Conservation (phyloP, 2,797 vertebrate species). For the Perdix hodgsoniae region DNA sequence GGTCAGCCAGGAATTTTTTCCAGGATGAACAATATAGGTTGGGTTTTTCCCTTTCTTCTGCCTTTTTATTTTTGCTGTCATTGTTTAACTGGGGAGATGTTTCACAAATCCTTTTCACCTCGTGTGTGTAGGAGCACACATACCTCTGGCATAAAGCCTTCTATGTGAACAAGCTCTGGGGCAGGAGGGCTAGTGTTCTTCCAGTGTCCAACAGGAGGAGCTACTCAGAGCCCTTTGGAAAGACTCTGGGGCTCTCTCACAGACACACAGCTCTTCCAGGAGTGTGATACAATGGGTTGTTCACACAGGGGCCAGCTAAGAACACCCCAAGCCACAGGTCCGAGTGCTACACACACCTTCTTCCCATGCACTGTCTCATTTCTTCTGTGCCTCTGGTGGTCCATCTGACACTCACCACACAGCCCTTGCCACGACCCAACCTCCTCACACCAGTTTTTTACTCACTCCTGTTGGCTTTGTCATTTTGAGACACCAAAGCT, state of each 20-base stretch:
- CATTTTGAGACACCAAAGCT: conserved; percentile 21
- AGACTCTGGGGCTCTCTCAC: neutral
- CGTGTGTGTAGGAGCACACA: neutral
- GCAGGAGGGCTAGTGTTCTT: neutral
- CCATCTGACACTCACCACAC: neutral
- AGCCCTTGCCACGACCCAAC: neutral
- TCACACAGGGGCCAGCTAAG: rapidly evolving
- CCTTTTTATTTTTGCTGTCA: neutral
- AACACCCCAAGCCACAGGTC: neutral
- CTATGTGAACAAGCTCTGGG: neutral
- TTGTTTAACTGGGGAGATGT: neutral
- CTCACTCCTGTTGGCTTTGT: neutral
- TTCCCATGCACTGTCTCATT: neutral
- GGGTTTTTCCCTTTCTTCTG: neutral
- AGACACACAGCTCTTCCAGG: neutral
- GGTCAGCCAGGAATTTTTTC: no score
- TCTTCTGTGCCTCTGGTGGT: neutral
- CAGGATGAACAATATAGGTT: no score
- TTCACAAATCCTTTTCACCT: neutral
- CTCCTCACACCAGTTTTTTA: neutral
- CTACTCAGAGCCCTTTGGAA: neutral
- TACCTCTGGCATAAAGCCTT: neutral
- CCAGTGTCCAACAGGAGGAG: neutral
- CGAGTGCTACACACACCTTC: neutral
- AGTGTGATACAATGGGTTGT: rapidly evolving